Conservation (phyloP, 2,797 vertebrate genomes). For the Lycodopsis pacificus region DNA sequence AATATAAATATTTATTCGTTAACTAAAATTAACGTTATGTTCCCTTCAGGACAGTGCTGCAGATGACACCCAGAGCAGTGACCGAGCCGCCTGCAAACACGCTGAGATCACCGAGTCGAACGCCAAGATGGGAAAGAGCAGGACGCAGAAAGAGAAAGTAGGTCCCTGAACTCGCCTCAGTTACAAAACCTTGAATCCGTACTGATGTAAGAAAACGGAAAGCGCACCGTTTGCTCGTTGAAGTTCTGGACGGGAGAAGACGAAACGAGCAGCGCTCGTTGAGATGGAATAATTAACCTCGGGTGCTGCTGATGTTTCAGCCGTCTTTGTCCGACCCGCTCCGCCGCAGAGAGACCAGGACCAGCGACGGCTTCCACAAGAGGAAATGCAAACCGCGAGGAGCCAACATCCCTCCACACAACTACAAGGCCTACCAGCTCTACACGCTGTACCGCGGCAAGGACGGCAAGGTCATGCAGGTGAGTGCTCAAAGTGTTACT, state of each 20-base stretch:
- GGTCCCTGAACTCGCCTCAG: neutral
- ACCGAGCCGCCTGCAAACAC: constrained; percentile 79
- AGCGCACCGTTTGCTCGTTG: neutral
- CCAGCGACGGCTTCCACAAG: constrained; percentile 69
- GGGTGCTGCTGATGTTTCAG: constrained; percentile 71
- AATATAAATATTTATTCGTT: too few relatives aligned
- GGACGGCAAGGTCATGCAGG: constrained; percentile 98
- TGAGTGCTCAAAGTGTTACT: constrained; percentile 40
- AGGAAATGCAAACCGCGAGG: constrained; percentile 83
- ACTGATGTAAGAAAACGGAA: neutral
- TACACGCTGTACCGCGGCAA: constrained; percentile 95
- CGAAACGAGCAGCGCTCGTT: neutral
- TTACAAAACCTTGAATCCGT: too few relatives aligned
- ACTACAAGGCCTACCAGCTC: constrained; percentile 94
- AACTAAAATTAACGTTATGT: neutral
- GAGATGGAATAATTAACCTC: neutral
- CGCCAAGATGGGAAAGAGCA: constrained; percentile 79
- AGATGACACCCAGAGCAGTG: constrained; percentile 92
- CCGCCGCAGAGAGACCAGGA: constrained; percentile 85
- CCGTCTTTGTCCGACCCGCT: constrained; percentile 90
- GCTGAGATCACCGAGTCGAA: constrained; percentile 73
- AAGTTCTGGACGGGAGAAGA: neutral
- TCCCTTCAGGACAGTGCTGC: constrained; percentile 88
- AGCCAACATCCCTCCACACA: constrained; percentile 88
- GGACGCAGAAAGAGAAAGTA: constrained; percentile 82